phyloP scores from a whole-genome alignment of 2,113 vertebrate genomes.

The Pollimyrus isidori region DNA sequence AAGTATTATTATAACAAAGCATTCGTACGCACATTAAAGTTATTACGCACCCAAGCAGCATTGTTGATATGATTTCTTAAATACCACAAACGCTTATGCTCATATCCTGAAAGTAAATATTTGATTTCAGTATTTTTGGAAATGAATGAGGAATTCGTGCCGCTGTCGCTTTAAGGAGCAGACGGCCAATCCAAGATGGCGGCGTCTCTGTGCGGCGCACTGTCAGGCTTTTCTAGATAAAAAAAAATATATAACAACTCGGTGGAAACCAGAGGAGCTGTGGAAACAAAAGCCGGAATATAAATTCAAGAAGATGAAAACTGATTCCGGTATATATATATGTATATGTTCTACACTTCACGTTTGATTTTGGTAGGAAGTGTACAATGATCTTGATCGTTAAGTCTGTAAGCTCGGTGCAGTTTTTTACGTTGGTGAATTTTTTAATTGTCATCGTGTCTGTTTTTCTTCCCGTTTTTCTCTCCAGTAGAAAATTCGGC shows the following conservation, averaged over 20 bases:
- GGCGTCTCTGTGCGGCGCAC: neutral
- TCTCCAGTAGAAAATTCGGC: neutral
- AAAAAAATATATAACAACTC: neutral
- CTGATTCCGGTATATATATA: conserved; percentile 5
- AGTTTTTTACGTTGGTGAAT: neutral
- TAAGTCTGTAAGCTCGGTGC: neutral
- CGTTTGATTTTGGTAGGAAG: neutral
- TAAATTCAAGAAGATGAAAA: conserved; percentile 11
- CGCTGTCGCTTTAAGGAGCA: conserved; percentile 18
- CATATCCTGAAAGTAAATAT: neutral
- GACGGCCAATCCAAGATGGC: conserved; percentile 19
- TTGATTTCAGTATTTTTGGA: neutral
- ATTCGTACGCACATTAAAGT: neutral
- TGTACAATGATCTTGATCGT: neutral
- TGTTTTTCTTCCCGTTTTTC: neutral
- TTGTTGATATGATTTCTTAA: neutral
- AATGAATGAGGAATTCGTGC: neutral
- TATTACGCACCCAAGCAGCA: neutral
- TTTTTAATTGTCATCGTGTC: neutral
- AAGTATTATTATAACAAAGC: neutral
- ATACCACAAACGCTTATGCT: neutral
- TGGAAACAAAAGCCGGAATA: neutral
- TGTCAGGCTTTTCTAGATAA: neutral
- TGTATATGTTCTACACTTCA: neutral
- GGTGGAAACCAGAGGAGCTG: neutral